Percentiles rank a stretch among this genome's conserved stretches.
phyloP scores from a whole-genome alignment of 2,888 invertebrate genomes.

The Amitus sp. region DNA sequence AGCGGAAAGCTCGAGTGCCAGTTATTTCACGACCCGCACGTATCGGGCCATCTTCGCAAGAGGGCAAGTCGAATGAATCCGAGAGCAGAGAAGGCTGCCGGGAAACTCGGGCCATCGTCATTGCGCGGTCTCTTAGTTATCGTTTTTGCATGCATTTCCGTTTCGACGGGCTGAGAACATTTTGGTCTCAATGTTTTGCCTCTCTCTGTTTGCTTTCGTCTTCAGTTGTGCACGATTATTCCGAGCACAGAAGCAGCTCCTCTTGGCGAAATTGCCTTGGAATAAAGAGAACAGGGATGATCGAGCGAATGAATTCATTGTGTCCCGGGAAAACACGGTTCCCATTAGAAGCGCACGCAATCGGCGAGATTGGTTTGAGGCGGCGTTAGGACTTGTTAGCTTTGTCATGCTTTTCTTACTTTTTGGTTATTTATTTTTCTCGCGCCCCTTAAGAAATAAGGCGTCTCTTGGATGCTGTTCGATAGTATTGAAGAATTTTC shows the following conservation, averaged over 20 bases:
- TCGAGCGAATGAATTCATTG: conserved; percentile 31
- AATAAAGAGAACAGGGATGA: conserved; percentile 23
- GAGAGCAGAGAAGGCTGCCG: conserved; percentile 53
- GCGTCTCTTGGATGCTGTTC: no score
- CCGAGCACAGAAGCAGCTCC: conserved; percentile 1
- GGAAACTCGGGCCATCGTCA: conserved; percentile 54
- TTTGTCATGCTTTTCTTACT: conserved; percentile 25
- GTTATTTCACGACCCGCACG: neutral
- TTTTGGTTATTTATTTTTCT: no score
- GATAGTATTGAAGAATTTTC: no score
- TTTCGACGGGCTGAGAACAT: conserved; percentile 27
- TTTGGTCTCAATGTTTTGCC: conserved; percentile 16
- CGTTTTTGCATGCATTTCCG: conserved; percentile 38
- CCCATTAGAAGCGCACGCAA: conserved; percentile 25
- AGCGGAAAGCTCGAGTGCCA: conserved; percentile 3
- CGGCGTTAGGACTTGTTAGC: conserved; percentile 9
- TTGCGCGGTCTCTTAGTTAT: conserved; percentile 36
- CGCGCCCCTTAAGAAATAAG: no score
- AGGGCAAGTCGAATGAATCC: conserved; percentile 54
- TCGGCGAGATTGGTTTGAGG: conserved; percentile 26
- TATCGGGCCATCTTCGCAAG: neutral
- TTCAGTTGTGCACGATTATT: conserved; percentile 14
- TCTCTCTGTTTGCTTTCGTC: conserved; percentile 7
- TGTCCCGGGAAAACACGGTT: conserved; percentile 25
- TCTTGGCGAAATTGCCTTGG: neutral